Conservation (phyloP, 1,140 invertebrate genomes). For the Bombus fervidus region DNA sequence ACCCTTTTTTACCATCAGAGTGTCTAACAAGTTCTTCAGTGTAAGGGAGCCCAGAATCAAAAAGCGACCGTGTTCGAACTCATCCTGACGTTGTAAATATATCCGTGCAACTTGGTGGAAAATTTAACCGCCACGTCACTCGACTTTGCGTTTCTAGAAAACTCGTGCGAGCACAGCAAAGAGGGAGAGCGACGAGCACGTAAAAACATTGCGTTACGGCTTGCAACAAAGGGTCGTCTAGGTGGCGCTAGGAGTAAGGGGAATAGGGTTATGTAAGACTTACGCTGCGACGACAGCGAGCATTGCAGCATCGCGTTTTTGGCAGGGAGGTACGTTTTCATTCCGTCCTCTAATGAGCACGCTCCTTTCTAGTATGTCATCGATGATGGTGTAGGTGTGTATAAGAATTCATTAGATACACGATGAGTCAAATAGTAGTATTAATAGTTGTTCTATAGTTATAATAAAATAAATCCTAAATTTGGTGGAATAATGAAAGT, state of each 20-base stretch:
- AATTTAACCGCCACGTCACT: conserved; percentile 65
- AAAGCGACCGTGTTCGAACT: not conserved
- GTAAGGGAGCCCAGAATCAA: too few relatives aligned
- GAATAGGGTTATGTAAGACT: conserved; percentile 59
- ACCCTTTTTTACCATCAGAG: not conserved
- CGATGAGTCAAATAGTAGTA: too few relatives aligned
- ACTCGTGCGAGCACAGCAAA: conserved; percentile 5
- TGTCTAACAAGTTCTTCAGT: not conserved
- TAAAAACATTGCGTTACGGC: conserved; percentile 40
- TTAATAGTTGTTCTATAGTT: too few relatives aligned
- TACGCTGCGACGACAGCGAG: not conserved
- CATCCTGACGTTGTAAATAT: conserved; percentile 22
- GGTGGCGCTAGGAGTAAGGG: not conserved
- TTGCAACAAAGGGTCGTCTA: not conserved
- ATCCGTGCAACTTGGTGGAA: conserved; percentile 43
- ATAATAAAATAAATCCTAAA: too few relatives aligned
- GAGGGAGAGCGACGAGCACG: not conserved
- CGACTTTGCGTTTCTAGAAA: conserved; percentile 44
- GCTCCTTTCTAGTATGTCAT: conserved; percentile 18
- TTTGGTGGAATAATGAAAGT: too few relatives aligned
- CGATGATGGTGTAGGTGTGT: not conserved
- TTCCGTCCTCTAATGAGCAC: conserved; percentile 8
- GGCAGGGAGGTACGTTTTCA: conserved; percentile 61
- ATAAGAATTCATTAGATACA: not conserved
- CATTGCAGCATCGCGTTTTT: conserved; percentile 61